These are phyloP conservation scores for Cavia porcellus DNA, from an alignment of 2,113 vertebrate species.

Conservation along the genomic window DNA sequence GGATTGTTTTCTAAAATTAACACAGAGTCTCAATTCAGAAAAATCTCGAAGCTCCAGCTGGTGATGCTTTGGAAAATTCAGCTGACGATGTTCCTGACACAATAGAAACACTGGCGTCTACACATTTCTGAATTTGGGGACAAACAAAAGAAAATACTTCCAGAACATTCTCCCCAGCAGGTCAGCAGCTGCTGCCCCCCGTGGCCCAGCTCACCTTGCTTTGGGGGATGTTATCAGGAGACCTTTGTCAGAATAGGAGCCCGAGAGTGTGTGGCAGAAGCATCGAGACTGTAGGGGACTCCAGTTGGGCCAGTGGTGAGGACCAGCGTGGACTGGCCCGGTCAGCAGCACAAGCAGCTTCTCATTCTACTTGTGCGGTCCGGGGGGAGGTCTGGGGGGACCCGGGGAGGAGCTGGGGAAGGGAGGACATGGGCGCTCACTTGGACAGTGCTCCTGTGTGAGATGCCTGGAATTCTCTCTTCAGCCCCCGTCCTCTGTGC, in stretches of 20 bases:
- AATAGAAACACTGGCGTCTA: conserved; percentile 82
- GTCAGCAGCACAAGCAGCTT: not conserved
- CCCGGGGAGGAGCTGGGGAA: not conserved
- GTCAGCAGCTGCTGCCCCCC: conserved; percentile 47
- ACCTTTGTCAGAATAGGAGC: conserved; percentile 20
- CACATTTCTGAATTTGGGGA: conserved; percentile 83
- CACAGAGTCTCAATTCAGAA: conserved; percentile 36
- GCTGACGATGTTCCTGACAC: conserved; percentile 74
- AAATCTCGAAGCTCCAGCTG: conserved; percentile 62
- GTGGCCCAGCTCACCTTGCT: not conserved
- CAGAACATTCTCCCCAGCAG: conserved; percentile 7
- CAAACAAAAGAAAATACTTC: conserved; percentile 73
- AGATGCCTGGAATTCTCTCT: not conserved
- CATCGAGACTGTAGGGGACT: not conserved
- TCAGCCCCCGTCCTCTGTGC: too few species aligned
- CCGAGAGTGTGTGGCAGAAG: not conserved
- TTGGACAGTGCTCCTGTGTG: not conserved
- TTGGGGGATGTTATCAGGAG: not conserved
- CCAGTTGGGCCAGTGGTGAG: conserved; percentile 11
- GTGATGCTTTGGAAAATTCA: conserved; percentile 69
- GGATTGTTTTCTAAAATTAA: conserved; percentile 76
- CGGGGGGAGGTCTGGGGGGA: not conserved
- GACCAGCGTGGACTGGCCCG: not conserved
- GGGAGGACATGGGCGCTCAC: not conserved
- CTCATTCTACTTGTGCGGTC: not conserved